Conservation (phyloP, 2,797 vertebrate genomes). For the Lophius americanus region DNA sequence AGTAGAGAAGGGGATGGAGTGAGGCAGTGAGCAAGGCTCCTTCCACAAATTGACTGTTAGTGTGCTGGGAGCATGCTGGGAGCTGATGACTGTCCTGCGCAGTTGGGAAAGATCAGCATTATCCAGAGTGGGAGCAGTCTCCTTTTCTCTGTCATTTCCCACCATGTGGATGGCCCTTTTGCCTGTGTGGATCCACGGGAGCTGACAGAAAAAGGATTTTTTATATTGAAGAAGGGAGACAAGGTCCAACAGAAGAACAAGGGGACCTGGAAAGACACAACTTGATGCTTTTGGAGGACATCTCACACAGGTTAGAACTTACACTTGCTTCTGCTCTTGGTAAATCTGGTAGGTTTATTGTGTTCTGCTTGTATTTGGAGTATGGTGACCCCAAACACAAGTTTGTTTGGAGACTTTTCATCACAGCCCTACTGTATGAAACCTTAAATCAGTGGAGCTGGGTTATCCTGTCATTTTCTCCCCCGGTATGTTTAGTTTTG, state of each 20-base stretch:
- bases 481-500: slow-evolving; percentile 18
- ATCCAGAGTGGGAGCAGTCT: slow-evolving; percentile 50
- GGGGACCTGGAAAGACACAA: slow-evolving; percentile 19
- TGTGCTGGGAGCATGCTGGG: slow-evolving; percentile 56
- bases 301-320: slow-evolving; percentile 55
- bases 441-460: slow-evolving; percentile 16
- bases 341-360: slow-evolving; percentile 2
- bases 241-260: slow-evolving; percentile 14
- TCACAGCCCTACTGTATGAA: not conserved
- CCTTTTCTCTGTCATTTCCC: slow-evolving; percentile 36
- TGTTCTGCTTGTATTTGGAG: slow-evolving; percentile 11
- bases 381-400: no score
- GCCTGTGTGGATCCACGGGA: slow-evolving; percentile 15
- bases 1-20: slow-evolving; percentile 30
- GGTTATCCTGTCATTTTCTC: slow-evolving; percentile 23
- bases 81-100: slow-evolving; percentile 45
- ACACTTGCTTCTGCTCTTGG: not conserved
- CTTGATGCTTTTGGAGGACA: slow-evolving; percentile 40
- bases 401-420: no score
- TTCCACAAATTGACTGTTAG: slow-evolving; percentile 69
- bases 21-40: slow-evolving; percentile 58
- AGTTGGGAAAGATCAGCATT: slow-evolving; percentile 34
- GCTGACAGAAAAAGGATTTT: slow-evolving; percentile 39
- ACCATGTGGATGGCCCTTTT: slow-evolving; percentile 49
- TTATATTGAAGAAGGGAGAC: slow-evolving; percentile 7